Base-by-base conservation (phyloP, 2,888 invertebrate genomes). In the Odontocerum albicorne region DNA sequence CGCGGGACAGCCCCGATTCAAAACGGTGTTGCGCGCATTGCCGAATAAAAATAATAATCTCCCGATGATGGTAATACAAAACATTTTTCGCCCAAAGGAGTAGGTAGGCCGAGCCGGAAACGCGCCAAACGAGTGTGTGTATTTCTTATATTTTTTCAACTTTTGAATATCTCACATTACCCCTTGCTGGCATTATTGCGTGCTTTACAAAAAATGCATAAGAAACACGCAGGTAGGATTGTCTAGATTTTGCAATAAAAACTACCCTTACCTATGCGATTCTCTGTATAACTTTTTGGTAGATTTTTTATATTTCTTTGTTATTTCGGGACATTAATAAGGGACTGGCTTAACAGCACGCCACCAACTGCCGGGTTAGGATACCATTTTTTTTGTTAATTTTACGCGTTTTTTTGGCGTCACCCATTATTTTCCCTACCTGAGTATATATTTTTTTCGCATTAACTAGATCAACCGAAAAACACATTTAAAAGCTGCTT, bases 401-500 rank as follows among this genome's bases (percentile, higher is more conserved):
- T 73, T 75, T 71, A 75, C 74, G 74, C 72, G 70, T 76, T 77
- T 78, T 77, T 78, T 77, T 73, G 72, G 55, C 69, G 68, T 67
- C 64, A 70, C 71, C 74, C 65, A 74, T 75, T 75, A 73, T 75
- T 74, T 72, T 74, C 73, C 73, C 75, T 78, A 78, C 77, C 77
- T 78, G 77, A 72, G 74, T 71, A 72, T 71, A 66, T 42, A 43
- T 46, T 69, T 74, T 76, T 72, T 68, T 66, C 67, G 69, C 69
- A 70, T 67, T 69, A 58, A 70, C 68, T 64, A 66, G 66, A 68
- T 70, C 70, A 67, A 68, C 67, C 67, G 66, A 70, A 70, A 70
- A 69, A 71, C 69, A 69, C 70, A 72, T 72, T 75, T 75, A 75
- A 77, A 77, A 77, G 77, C 76, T 76, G 77, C 75, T 77, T 73